Percentiles rank a stretch among this genome's conserved stretches.
Evolutionary conservation across 2,888 invertebrate species (phyloP).

Genomic region (Euplexia lucipara): DNA sequence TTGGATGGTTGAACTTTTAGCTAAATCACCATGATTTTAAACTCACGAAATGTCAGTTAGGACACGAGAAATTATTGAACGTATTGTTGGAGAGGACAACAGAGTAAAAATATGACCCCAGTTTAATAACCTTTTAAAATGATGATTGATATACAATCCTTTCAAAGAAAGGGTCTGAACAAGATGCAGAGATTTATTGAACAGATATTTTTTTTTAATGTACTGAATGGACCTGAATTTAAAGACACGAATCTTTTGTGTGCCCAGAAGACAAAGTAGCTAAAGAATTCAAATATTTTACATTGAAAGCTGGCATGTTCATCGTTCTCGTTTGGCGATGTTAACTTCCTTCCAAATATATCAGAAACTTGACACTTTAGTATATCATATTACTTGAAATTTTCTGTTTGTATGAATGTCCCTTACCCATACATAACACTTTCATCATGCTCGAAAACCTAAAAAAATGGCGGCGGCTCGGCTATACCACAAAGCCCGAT

Average conservation of each 20-base stretch:
- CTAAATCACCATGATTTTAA: constrained; percentile 4
- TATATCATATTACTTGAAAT: too few relatives aligned
- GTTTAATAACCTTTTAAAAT: constrained; percentile 6
- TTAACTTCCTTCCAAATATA: too few relatives aligned
- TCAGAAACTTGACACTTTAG: too few relatives aligned
- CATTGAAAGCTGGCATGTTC: too few relatives aligned
- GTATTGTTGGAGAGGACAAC: constrained; percentile 3
- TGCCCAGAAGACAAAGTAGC: neutral
- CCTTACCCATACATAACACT: too few relatives aligned
- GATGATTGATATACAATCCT: constrained; percentile 10
- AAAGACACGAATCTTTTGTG: constrained; percentile 9
- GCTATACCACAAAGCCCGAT: too few relatives aligned
- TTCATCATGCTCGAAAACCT: too few relatives aligned
- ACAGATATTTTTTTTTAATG: neutral
- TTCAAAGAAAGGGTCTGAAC: neutral
- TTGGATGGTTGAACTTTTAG: neutral
- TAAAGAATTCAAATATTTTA: neutral
- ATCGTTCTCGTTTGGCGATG: too few relatives aligned
- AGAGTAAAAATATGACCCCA: neutral
- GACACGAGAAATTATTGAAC: constrained; percentile 5
- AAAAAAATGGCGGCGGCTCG: too few relatives aligned
- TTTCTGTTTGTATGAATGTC: too few relatives aligned
- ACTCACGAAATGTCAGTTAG: constrained; percentile 3
- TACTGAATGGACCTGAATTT: neutral
- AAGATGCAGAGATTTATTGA: constrained; percentile 3